Evolutionary conservation across 1,140 invertebrate species (phyloP).

Genomic region (Homarus americanus): DNA sequence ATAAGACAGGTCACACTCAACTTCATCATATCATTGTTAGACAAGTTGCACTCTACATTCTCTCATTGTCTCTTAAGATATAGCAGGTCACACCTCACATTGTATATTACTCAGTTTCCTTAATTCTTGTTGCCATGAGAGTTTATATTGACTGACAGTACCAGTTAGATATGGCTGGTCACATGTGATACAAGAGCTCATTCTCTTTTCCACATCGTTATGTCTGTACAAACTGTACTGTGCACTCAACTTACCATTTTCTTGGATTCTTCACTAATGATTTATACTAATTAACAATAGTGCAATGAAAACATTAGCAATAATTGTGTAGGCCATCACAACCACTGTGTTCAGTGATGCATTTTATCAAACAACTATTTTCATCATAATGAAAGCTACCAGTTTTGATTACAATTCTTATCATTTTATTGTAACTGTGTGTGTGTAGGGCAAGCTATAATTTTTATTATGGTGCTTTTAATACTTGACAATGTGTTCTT

Average conservation of each 20-base stretch:
- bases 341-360: neutral
- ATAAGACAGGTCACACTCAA: slow-evolving; percentile 29
- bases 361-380: neutral
- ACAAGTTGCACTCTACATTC: neutral
- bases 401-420: neutral
- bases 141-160: neutral
- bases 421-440: neutral
- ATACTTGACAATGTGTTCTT: neutral
- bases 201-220: neutral
- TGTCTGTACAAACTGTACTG: neutral
- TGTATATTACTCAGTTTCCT: neutral
- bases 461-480: neutral
- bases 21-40: slow-evolving; percentile 12
- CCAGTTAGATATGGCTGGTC: neutral
- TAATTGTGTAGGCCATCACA: neutral
- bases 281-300: neutral
- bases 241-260: neutral
- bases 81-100: neutral
- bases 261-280: slow-evolving; percentile 3
- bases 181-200: neutral
- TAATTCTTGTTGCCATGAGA: neutral
- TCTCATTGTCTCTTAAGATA: neutral
- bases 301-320: neutral
- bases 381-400: neutral
- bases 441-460: too few relatives aligned